These are phyloP conservation scores for Cynaeus angustus DNA, from an alignment of 2,888 invertebrate species.

Conservation along the genomic window DNA sequence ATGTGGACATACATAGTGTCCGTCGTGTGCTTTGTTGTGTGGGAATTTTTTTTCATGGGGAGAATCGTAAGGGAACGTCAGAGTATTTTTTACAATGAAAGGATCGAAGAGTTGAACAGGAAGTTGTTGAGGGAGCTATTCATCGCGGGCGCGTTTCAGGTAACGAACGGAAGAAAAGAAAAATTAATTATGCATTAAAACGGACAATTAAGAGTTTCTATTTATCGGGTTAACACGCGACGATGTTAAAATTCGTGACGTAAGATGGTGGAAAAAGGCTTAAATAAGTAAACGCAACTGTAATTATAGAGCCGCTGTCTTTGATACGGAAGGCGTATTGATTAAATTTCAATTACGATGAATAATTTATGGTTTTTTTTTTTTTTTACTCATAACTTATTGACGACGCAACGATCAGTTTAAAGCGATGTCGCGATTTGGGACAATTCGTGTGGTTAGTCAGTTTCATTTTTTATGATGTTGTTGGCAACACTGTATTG, in stretches of 20 bases:
- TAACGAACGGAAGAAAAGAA: slow-evolving; percentile 6
- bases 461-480: neutral
- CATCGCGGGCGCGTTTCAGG: slow-evolving; percentile 15
- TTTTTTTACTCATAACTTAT: neutral
- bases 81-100: slow-evolving; percentile 43
- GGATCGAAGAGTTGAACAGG: slow-evolving; percentile 45
- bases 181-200: slow-evolving; percentile 2
- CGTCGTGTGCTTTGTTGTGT: slow-evolving; percentile 13
- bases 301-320: slow-evolving; percentile 24
- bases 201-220: slow-evolving; percentile 14
- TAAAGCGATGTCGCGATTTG: neutral
- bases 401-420: neutral
- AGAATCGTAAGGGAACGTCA: slow-evolving; percentile 39
- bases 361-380: neutral
- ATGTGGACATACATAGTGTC: slow-evolving; percentile 28
- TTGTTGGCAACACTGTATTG: neutral
- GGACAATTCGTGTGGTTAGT: slow-evolving; percentile 1
- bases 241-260: slow-evolving; percentile 15
- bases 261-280: neutral
- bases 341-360: slow-evolving; percentile 20
- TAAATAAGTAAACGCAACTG: slow-evolving; percentile 23
- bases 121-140: slow-evolving; percentile 40
- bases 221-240: slow-evolving; percentile 29
- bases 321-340: slow-evolving; percentile 8
- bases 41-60: slow-evolving; percentile 33